phyloP scores from a whole-genome alignment of 2,888 invertebrate genomes.

The Strigamia transsilvanica region DNA sequence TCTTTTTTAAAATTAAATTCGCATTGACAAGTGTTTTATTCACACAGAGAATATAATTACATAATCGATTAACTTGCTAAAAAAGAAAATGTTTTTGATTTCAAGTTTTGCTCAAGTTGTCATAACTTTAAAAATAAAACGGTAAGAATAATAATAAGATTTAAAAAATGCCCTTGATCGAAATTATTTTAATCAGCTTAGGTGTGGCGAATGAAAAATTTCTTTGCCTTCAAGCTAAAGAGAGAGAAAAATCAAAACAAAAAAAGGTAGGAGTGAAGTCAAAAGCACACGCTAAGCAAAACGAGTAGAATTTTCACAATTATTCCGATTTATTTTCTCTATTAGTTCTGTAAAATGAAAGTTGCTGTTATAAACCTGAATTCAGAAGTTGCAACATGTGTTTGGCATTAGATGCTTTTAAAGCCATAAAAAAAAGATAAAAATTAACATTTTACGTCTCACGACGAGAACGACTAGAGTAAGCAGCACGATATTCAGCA shows the following conservation, averaged over 20 bases:
- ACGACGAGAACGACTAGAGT: slow-evolving; percentile 38
- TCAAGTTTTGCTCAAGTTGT: background rate
- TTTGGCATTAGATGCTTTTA: slow-evolving; percentile 49
- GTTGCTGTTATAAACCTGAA: slow-evolving; percentile 23
- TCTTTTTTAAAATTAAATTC: slow-evolving; percentile 10
- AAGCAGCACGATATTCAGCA: slow-evolving; percentile 23
- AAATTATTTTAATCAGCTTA: slow-evolving; percentile 48
- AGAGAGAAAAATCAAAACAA: background rate
- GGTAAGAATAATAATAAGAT: slow-evolving; percentile 16
- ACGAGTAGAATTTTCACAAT: background rate
- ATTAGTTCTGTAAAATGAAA: background rate
- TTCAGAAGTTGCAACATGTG: slow-evolving; percentile 49
- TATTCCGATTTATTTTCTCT: background rate
- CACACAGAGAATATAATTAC: slow-evolving; percentile 38
- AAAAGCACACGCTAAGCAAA: slow-evolving; percentile 1
- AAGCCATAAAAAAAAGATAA: background rate
- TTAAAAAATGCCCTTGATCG: slow-evolving; percentile 41
- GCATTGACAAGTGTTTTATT: slow-evolving; percentile 28
- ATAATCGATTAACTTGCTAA: slow-evolving; percentile 7
- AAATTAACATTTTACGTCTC: slow-evolving; percentile 23
- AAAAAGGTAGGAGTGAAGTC: background rate
- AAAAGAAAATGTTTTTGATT: background rate
- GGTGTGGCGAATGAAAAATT: slow-evolving; percentile 49
- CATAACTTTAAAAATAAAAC: slow-evolving; percentile 29
- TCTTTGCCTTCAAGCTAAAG: slow-evolving; percentile 18